Base-by-base conservation (phyloP, 2,797 vertebrate genomes). In the Threskiornis aethiopicus region DNA sequence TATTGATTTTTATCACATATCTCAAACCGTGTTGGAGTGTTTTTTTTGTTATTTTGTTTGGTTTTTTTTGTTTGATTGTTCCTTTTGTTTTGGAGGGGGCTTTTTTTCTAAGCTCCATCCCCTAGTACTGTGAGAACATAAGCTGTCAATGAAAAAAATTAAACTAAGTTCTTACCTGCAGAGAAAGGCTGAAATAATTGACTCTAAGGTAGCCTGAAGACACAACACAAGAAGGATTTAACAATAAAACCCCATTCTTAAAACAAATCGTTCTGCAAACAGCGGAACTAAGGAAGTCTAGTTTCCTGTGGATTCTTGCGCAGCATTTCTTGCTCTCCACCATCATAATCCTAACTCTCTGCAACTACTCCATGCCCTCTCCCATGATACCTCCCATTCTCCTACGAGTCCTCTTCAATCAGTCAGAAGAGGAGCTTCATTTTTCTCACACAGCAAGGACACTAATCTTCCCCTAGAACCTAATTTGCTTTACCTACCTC, bases 121-220 rank as follows among this genome's bases (percentile, higher is more conserved):
- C 6, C 9, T 18, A 29, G 11, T 61, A 49, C 16, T 47, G 11
- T 42, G 29, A 90, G 35, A 66, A 66, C 0, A 0, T n/a, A 81
- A 84, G 1, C 21, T 78, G 22, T 25, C 42, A 84, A 20, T 33
- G 19, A 54, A 69, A 86, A 86, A 67, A 26, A 9, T 14, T 61
- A 4, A 37, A 88, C 9, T 29, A 31, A 70, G 12, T 54, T 84
- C 16, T 33, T 71, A 6, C 10, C 35, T 75, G 7, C 26, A 71
- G 33, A 66, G 42, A 80, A 93, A 54, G 21, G 20, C 12, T 66
- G 51, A 70, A 84, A 65, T 77, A 90, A 22, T 71, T 66, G 22
- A 33, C 33, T 70, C 6, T n/a, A n/a, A 61, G 31, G n/a, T 70
- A 70, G 15, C 47, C n/a, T 67, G 41, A 81, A 41, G 44, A 51